These are phyloP conservation scores for Montipora capricornis DNA, from an alignment of 64 coral and sea anemone species.

Conservation along the genomic window DNA sequence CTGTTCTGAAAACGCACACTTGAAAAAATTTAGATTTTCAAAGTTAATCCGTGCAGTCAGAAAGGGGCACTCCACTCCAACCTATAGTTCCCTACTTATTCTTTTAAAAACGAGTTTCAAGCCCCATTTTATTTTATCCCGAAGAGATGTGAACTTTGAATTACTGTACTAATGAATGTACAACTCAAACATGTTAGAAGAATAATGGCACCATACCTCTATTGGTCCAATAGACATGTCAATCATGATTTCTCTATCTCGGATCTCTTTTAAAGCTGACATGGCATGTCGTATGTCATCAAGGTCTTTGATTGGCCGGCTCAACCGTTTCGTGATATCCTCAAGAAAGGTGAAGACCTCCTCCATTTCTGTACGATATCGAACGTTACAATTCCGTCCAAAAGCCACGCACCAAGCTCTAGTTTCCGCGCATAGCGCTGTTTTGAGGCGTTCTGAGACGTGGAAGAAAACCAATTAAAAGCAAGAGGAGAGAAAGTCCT, in stretches of 20 bases:
- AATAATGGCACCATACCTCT: not conserved
- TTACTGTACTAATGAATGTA: too few species aligned
- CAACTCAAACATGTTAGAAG: too few species aligned
- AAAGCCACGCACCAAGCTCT: constrained; percentile 90
- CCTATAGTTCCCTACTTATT: too few species aligned
- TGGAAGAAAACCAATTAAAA: not conserved
- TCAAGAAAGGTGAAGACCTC: constrained; percentile 89
- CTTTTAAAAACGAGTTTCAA: too few species aligned
- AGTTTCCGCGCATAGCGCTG: constrained; percentile 89
- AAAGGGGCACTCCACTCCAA: too few species aligned
- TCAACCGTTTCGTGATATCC: constrained; percentile 93
- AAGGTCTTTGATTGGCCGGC: constrained; percentile 96
- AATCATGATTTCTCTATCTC: constrained; percentile 94
- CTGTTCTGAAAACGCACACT: too few species aligned
- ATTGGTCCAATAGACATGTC: constrained; percentile 93
- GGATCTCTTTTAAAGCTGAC: constrained; percentile 86
- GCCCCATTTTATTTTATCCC: too few species aligned
- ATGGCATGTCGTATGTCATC: constrained; percentile 98
- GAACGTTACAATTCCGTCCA: constrained; percentile 84
- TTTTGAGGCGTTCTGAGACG: constrained; percentile 83
- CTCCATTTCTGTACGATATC: constrained; percentile 97
- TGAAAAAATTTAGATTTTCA: too few species aligned
- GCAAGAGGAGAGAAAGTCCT: not conserved
- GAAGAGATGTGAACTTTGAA: too few species aligned
- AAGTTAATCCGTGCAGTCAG: too few species aligned